phyloP scores from a whole-genome alignment of 2,113 vertebrate species.

The Hippocampus guttulatus region DNA sequence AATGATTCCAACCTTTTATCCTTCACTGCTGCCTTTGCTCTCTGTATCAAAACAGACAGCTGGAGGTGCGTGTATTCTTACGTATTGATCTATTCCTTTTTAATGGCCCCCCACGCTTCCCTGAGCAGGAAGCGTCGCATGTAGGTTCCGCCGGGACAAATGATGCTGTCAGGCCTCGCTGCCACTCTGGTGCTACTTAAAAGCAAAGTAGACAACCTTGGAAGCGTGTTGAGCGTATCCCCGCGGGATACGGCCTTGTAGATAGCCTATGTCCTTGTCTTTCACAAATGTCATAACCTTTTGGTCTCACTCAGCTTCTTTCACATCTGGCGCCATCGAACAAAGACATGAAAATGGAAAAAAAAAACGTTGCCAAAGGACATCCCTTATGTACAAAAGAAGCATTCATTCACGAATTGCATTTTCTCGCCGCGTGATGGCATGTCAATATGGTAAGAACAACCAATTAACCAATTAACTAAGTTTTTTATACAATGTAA shows the following conservation, averaged over 20 bases:
- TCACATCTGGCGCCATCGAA: neutral
- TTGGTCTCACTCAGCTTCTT: neutral
- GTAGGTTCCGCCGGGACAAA: slow-evolving; percentile 43
- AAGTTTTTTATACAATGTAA: too few species aligned
- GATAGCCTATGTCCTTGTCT: slow-evolving; percentile 23
- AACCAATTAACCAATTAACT: too few species aligned
- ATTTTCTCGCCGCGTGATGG: too few species aligned
- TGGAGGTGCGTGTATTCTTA: slow-evolving; percentile 44
- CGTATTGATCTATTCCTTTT: slow-evolving; percentile 64
- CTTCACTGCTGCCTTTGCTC: slow-evolving; percentile 25
- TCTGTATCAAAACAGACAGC: slow-evolving; percentile 46
- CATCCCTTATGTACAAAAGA: neutral
- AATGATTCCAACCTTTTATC: slow-evolving; percentile 26
- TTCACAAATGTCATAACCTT: slow-evolving; percentile 20
- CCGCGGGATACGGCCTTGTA: slow-evolving; percentile 32
- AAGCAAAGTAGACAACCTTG: slow-evolving; percentile 47
- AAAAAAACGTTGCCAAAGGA: neutral
- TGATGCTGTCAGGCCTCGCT: slow-evolving; percentile 53
- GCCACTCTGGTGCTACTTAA: slow-evolving; percentile 38
- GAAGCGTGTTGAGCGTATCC: slow-evolving; percentile 55
- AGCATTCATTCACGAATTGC: too few species aligned
- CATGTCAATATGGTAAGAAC: too few species aligned
- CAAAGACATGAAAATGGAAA: neutral
- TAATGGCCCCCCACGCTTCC: slow-evolving; percentile 41
- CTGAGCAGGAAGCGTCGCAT: slow-evolving; percentile 37